Base-by-base conservation (phyloP, 2,888 invertebrate genomes). In the Lepidonotus clava region DNA sequence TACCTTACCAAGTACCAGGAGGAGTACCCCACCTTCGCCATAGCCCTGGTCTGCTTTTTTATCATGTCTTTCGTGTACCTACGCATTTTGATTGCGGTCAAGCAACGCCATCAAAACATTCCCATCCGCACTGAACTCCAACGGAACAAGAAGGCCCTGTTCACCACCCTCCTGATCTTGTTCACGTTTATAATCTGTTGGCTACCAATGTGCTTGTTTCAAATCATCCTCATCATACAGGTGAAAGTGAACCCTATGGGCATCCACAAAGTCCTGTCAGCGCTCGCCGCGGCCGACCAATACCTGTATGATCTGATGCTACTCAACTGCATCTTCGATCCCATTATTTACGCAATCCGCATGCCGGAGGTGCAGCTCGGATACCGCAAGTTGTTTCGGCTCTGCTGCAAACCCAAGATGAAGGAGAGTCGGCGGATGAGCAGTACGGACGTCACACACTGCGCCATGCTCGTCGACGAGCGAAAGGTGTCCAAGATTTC, bases 21-120 rank as follows among this genome's bases (percentile, higher is more conserved):
- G 0, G 92, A 92, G 76, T 92, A 90, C 86, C 86, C 92, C 8
- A 88, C 91, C 11, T 90, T 92, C 38, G 88, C 88, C 18, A 88
- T 91, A 1, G 90, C 91, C 0, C 85, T 92, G 24, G 40, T 92
- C 6, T 90, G 91, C 61, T 86, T 92, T 8, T 53, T 91, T 40
- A 88, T 89, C 5, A 92, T 93, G 86, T 84, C 87, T 4, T 90
- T 88, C 87, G 90, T 91, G 11, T 92, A 93, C 88, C 71, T 89
- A 5, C 84, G 91, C 6, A 92, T 92, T 67, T 91, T 90, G 86
- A 85, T 89, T 76, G 91, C 91, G 71, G 91, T 92, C 0, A 86
- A 89, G 24, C 36, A 71, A 46, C 80, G 83, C 0, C 77, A 83
- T 14, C 56, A 53, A 28, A 46, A 66, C 28, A 40, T 53, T 14